Conservation (phyloP, 2,797 vertebrate genomes). For the Coracias cyanogaster region DNA sequence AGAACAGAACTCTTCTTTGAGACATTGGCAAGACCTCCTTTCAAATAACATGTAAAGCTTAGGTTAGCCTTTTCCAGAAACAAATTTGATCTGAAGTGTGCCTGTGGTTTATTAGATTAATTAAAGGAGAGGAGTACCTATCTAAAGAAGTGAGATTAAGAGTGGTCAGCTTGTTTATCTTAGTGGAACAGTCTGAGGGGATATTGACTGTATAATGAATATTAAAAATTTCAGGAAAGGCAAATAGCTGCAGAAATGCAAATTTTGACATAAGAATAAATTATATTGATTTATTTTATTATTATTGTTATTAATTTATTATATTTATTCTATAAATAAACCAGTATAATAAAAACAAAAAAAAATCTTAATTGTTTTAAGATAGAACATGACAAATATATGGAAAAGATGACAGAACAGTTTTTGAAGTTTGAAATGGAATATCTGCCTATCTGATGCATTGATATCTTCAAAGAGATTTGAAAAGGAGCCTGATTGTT, state of each 20-base stretch:
- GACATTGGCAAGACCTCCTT: not conserved
- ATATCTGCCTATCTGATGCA: not conserved
- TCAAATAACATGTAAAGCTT: not conserved
- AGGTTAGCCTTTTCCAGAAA: not conserved
- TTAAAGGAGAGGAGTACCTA: not conserved
- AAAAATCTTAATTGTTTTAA: not conserved
- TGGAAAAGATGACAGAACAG: not conserved
- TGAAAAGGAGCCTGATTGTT: not conserved
- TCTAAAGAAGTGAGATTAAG: not conserved
- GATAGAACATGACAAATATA: not conserved
- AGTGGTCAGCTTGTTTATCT: not conserved
- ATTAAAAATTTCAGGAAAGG: not conserved
- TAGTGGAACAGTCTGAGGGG: not conserved
- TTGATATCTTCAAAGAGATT: not conserved
- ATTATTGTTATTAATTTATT: not conserved
- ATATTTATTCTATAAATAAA: not conserved
- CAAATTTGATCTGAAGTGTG: not conserved
- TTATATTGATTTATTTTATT: not conserved
- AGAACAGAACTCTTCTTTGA: not conserved
- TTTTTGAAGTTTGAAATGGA: not conserved
- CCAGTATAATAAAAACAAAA: not conserved
- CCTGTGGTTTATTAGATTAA: not conserved
- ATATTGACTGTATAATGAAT: not conserved
- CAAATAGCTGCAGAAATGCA: not conserved
- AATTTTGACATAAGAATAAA: not conserved